A percentile compares a stretch with the other conserved stretches of the same genome.
Evolutionary conservation across 1,140 invertebrate species (phyloP).

Genomic region (Conus ventricosus): DNA sequence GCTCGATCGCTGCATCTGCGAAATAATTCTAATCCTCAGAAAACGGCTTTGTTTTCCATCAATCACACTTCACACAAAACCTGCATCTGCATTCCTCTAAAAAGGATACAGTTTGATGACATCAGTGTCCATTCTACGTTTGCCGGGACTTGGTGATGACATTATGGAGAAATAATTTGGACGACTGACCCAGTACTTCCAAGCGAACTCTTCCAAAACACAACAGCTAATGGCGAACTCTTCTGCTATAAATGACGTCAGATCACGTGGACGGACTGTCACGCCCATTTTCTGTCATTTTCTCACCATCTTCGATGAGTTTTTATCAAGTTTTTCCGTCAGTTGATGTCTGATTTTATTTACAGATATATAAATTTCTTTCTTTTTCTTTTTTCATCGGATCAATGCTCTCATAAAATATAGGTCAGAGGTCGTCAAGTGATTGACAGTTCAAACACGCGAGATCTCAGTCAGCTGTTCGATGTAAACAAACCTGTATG

Average conservation of each 20-base stretch:
- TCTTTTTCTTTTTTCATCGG: neutral
- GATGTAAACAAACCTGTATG: slow-evolving; percentile 73
- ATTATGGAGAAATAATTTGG: slow-evolving; percentile 77
- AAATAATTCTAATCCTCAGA: slow-evolving; percentile 19
- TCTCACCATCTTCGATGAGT: slow-evolving; percentile 30
- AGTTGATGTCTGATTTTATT: slow-evolving; percentile 19
- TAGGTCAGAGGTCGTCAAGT: slow-evolving; percentile 63
- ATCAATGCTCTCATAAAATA: slow-evolving; percentile 21
- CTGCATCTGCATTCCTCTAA: neutral
- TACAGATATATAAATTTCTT: slow-evolving; percentile 14
- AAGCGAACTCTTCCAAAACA: slow-evolving; percentile 60
- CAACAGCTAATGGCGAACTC: slow-evolving; percentile 72
- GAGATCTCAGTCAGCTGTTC: slow-evolving; percentile 69
- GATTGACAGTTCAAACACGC: slow-evolving; percentile 59
- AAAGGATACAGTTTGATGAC: slow-evolving; percentile 96
- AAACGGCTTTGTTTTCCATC: slow-evolving; percentile 9
- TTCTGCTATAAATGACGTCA: slow-evolving; percentile 65
- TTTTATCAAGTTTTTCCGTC: neutral
- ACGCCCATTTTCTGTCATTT: slow-evolving; percentile 48
- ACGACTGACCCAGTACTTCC: slow-evolving; percentile 40
- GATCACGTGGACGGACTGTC: slow-evolving; percentile 64
- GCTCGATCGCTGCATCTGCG: slow-evolving; percentile 30
- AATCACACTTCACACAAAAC: slow-evolving; percentile 75
- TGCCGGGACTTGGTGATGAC: slow-evolving; percentile 99
- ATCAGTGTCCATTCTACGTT: slow-evolving; percentile 99